These are phyloP conservation scores for Perca flavescens DNA, from an alignment of 2,113 vertebrate genomes.

Conservation along the genomic window DNA sequence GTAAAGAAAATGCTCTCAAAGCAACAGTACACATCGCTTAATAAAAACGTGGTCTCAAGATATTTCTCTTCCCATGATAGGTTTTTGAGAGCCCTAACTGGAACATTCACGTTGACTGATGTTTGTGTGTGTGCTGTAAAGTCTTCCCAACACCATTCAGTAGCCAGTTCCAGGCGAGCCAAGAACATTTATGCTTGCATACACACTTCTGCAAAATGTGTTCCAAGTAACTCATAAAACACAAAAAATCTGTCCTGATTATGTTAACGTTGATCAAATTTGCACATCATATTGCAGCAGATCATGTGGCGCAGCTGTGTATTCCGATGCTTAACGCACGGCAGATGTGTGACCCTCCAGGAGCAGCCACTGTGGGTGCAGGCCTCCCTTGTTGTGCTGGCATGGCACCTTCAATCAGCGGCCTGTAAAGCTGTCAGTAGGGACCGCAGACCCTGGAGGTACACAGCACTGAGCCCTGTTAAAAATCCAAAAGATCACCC, in stretches of 20 bases:
- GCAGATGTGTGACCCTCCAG: conserved; percentile 5
- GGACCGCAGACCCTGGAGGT: conserved; percentile 61
- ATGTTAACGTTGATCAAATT: neutral
- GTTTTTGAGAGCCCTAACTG: neutral
- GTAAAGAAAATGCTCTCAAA: neutral
- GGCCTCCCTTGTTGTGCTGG: conserved; percentile 65
- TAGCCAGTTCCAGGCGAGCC: neutral
- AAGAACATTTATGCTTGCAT: neutral
- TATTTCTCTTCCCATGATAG: neutral
- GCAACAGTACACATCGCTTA: no score
- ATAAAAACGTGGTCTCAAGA: neutral
- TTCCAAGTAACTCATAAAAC: neutral
- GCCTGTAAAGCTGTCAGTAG: conserved; percentile 80
- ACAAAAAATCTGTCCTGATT: neutral
- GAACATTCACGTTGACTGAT: neutral
- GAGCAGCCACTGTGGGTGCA: conserved; percentile 25
- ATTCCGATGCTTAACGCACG: no score
- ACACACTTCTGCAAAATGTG: neutral
- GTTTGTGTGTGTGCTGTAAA: neutral
- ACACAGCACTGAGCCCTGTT: conserved; percentile 58
- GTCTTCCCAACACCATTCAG: neutral
- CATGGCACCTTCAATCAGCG: conserved; percentile 75
- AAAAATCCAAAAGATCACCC: conserved; percentile 64
- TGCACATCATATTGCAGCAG: neutral
- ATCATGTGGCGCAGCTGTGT: neutral